Evolutionary conservation across 2,888 invertebrate genomes (phyloP).

Genomic region (Teleogryllus oceanicus): DNA sequence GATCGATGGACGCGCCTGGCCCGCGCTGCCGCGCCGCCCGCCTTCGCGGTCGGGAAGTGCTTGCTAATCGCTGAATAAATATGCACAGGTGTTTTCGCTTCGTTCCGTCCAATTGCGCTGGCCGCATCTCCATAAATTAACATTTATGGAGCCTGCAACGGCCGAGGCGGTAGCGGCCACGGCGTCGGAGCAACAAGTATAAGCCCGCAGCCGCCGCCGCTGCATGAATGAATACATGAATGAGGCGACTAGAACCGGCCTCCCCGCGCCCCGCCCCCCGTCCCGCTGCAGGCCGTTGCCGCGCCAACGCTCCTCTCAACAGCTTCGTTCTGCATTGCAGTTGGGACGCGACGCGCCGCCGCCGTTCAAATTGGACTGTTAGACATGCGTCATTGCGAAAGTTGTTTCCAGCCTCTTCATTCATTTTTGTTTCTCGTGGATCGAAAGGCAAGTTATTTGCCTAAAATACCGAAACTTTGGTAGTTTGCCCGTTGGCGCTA

Average conservation of each 20-base stretch:
- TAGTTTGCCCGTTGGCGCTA: too few relatives aligned
- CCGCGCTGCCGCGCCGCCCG: neutral
- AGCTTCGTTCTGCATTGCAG: too few relatives aligned
- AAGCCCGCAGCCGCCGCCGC: neutral
- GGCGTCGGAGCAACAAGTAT: neutral
- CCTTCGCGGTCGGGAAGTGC: neutral
- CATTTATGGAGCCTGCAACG: neutral
- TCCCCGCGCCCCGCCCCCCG: too few relatives aligned
- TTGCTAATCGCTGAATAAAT: conserved; percentile 3
- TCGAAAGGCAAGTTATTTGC: too few relatives aligned
- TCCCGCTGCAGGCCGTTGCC: too few relatives aligned
- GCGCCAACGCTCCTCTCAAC: too few relatives aligned
- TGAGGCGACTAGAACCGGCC: neutral
- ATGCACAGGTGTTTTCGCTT: conserved; percentile 18
- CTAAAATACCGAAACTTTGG: too few relatives aligned
- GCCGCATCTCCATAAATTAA: conserved; percentile 7
- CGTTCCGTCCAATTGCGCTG: conserved; percentile 18
- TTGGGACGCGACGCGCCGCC: too few relatives aligned
- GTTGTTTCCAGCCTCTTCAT: too few relatives aligned
- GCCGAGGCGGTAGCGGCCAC: neutral
- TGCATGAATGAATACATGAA: neutral
- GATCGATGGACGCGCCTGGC: neutral
- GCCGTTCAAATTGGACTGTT: too few relatives aligned
- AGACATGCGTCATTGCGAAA: too few relatives aligned
- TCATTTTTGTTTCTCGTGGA: too few relatives aligned